A percentile compares a stretch with the other conserved stretches of the same genome.
Conservation (phyloP, 1,140 invertebrate species). For the Contarinia nasturtii region DNA sequence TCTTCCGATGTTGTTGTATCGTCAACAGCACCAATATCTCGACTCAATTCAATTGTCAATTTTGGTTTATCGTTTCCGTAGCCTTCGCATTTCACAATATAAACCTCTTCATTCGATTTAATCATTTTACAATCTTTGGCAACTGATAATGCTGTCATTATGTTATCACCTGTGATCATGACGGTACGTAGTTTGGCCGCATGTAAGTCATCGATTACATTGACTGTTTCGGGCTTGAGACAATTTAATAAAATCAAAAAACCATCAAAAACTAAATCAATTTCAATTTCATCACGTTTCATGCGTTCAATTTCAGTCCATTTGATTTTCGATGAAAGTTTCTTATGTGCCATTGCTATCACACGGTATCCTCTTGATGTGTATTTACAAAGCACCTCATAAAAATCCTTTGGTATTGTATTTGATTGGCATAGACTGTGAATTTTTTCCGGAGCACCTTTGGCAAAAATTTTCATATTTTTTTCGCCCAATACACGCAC, state of each 20-base stretch:
- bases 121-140: constrained; percentile 80
- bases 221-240: constrained; percentile 65
- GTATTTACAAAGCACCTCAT: constrained; percentile 50
- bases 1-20: constrained; percentile 16
- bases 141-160: constrained; percentile 81
- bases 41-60: constrained; percentile 19
- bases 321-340: constrained; percentile 34
- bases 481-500: constrained; percentile 52
- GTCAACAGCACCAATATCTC: constrained; percentile 6
- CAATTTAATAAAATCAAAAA: constrained; percentile 81
- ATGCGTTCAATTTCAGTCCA: constrained; percentile 36
- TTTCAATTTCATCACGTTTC: constrained; percentile 47
- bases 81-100: not conserved
- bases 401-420: constrained; percentile 47
- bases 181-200: constrained; percentile 67
- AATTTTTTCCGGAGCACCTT: constrained; percentile 86
- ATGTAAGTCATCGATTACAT: constrained; percentile 53
- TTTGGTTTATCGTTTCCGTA: constrained; percentile 5
- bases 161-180: constrained; percentile 93
- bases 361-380: constrained; percentile 77
- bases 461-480: constrained; percentile 68
- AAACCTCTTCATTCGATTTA: constrained; percentile 45
- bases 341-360: constrained; percentile 60
- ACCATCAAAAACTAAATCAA: constrained; percentile 64
- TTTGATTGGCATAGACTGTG: constrained; percentile 26